Percentiles rank a stretch among this genome's conserved stretches.
Evolutionary conservation across 64 coral and sea anemone genomes (phyloP).

Genomic region (Actinia tenebrosa): DNA sequence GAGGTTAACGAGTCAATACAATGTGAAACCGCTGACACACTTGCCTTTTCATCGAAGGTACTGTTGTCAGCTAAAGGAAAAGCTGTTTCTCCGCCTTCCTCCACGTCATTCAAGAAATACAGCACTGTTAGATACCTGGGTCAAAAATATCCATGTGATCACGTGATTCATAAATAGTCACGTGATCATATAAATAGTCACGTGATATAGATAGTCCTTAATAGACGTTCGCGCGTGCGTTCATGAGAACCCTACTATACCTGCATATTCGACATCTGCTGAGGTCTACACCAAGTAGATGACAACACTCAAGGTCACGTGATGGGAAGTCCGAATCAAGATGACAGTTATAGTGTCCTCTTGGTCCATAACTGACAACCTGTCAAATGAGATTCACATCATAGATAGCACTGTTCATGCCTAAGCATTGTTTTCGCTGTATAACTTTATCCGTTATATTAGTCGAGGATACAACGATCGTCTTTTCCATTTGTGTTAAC

Average conservation of each 20-base stretch:
- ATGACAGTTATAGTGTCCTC: constrained; percentile 89
- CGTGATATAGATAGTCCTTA: too few species aligned
- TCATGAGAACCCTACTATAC: neutral
- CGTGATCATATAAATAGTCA: neutral
- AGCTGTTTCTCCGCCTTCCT: constrained; percentile 87
- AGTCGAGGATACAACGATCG: too few species aligned
- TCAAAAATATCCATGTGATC: constrained; percentile 1
- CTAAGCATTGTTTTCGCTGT: too few species aligned
- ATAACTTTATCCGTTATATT: too few species aligned
- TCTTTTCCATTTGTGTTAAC: too few species aligned
- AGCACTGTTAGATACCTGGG: constrained; percentile 79
- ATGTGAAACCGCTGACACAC: neutral
- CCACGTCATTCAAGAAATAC: constrained; percentile 87
- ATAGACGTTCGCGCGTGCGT: too few species aligned
- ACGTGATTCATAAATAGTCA: neutral
- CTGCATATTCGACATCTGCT: constrained; percentile 74
- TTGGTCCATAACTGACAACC: constrained; percentile 71
- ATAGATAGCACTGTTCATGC: too few species aligned
- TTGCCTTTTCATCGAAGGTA: constrained; percentile 73
- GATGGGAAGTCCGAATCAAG: constrained; percentile 64
- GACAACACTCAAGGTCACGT: constrained; percentile 49
- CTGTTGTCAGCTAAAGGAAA: constrained; percentile 87
- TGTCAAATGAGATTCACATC: neutral
- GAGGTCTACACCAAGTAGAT: constrained; percentile 39
- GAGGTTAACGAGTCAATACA: too few species aligned